Percentiles rank a stretch among this genome's conserved stretches.
These are phyloP conservation scores for Caenorhabditis macrosperma DNA, from an alignment of 2,888 invertebrate genomes.

Conservation along the genomic window DNA sequence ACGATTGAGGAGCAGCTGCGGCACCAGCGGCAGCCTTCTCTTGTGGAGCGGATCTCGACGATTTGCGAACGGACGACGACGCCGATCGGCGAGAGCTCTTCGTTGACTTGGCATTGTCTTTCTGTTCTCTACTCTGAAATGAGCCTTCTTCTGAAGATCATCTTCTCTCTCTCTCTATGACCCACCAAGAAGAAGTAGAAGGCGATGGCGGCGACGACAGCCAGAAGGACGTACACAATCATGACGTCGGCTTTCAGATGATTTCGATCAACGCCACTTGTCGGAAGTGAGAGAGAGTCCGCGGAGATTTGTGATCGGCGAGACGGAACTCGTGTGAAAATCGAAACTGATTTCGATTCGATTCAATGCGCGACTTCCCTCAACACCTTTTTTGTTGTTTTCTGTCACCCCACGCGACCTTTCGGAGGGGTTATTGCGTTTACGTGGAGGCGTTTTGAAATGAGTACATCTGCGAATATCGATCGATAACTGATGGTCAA, in stretches of 20 bases:
- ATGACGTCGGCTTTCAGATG: constrained; percentile 36
- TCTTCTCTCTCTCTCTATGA: not conserved
- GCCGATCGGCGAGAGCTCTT: not conserved
- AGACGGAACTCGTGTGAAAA: no score
- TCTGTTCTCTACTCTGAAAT: not conserved
- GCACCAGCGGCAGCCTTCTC: not conserved
- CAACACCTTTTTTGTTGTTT: no score
- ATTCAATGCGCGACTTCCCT: no score
- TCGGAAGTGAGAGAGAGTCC: not conserved
- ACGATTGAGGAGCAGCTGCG: not conserved
- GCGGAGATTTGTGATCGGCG: no score
- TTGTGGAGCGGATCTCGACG: not conserved
- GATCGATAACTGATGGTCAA: no score
- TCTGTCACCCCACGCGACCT: no score
- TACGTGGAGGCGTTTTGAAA: no score
- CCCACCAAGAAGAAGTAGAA: constrained; percentile 23
- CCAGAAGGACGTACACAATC: constrained; percentile 43
- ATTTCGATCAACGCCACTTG: constrained; percentile 11
- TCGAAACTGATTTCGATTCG: constrained; percentile 2
- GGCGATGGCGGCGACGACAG: constrained; percentile 35
- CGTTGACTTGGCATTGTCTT: not conserved
- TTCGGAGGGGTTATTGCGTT: no score
- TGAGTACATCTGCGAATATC: no score
- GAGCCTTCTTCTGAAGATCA: not conserved
- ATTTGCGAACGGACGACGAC: not conserved